phyloP scores from a whole-genome alignment of 2,113 vertebrate species.

The Pelecanoides urinatrix region DNA sequence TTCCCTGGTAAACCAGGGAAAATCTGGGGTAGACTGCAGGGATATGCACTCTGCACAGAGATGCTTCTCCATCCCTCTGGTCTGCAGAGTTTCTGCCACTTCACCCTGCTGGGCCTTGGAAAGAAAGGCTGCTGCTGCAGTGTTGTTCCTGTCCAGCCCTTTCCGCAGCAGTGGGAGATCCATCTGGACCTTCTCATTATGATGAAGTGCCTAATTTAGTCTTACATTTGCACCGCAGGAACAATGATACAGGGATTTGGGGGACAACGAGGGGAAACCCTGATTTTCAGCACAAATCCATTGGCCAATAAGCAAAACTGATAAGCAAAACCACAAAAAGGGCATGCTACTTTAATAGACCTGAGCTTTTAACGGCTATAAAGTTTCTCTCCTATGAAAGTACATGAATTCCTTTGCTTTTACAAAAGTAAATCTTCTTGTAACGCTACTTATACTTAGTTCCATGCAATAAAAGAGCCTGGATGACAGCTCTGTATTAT shows the following conservation, averaged over 20 bases:
- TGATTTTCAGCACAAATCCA: neutral
- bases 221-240: neutral
- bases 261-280: neutral
- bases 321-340: neutral
- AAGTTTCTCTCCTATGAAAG: neutral
- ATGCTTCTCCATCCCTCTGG: neutral
- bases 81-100: neutral
- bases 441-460: neutral
- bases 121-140: neutral
- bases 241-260: neutral
- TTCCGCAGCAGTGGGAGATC: neutral
- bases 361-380: neutral
- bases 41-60: neutral
- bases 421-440: slow-evolving; percentile 24
- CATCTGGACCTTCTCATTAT: neutral
- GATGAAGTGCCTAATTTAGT: neutral
- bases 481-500: neutral
- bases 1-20: neutral
- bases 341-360: neutral
- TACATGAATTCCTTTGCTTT: neutral
- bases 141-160: neutral
- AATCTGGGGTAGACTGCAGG: neutral
- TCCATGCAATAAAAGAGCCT: neutral
- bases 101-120: neutral
- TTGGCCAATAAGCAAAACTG: neutral